Evolutionary conservation across 2,797 vertebrate genomes (phyloP).

Genomic region (Platyrinchus mystaceus): DNA sequence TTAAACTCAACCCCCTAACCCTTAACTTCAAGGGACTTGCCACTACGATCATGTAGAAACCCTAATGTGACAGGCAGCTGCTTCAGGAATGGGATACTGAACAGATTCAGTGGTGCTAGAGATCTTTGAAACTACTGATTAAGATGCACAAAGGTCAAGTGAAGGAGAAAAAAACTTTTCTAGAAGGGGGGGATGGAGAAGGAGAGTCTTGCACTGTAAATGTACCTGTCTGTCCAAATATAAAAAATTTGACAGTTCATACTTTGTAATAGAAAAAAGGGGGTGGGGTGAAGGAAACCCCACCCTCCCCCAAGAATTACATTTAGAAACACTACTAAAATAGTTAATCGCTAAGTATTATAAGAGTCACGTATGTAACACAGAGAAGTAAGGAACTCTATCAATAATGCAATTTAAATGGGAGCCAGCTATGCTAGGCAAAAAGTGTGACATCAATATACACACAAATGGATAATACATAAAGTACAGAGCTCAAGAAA

Average conservation of each 20-base stretch:
- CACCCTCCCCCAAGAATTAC: fast-evolving
- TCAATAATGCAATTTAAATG: neutral
- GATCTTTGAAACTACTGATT: neutral
- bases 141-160: neutral
- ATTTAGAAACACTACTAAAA: neutral
- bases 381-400: neutral
- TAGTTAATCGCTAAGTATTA: neutral
- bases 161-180: neutral
- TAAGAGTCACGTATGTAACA: neutral
- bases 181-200: neutral
- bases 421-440: neutral
- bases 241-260: neutral
- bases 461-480: neutral
- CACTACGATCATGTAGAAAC: neutral
- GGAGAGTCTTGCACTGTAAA: neutral
- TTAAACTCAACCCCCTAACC: neutral
- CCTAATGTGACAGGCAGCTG: neutral
- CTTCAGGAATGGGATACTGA: neutral
- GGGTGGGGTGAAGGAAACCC: fast-evolving
- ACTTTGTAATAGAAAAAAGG: neutral
- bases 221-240: neutral
- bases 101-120: neutral
- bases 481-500: neutral
- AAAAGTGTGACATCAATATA: neutral
- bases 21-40: neutral